Evolutionary conservation across 2,113 vertebrate genomes (phyloP).

Genomic region (Atrichornis clamosus): DNA sequence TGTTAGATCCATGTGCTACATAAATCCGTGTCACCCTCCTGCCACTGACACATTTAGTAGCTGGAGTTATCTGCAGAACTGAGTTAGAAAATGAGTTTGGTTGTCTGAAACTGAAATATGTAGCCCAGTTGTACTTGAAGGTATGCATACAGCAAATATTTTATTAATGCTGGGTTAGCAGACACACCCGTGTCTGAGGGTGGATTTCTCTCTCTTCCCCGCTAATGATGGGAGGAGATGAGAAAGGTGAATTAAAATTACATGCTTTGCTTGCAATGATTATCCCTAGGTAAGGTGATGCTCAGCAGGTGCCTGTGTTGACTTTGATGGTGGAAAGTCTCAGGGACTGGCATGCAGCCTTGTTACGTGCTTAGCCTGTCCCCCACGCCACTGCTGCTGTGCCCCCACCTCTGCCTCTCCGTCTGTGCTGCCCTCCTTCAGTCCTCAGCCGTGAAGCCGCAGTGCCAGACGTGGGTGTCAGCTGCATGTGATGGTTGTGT

Average conservation of each 20-base stretch:
- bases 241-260: not conserved
- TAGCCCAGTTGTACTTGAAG: not conserved
- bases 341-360: rapidly evolving
- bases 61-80: not conserved
- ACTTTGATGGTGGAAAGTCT: not conserved
- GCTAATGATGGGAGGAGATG: not conserved
- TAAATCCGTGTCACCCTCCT: not conserved
- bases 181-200: not conserved
- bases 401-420: not conserved
- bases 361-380: not conserved
- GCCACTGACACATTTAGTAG: not conserved
- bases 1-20: not conserved
- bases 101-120: not conserved
- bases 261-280: not conserved
- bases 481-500: not conserved
- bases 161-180: not conserved
- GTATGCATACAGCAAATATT: not conserved
- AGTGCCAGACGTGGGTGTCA: rapidly evolving
- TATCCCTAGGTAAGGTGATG: not conserved
- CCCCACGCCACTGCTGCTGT: rapidly evolving
- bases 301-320: not conserved
- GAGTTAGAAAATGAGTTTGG: not conserved
- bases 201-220: not conserved
- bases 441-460: not conserved
- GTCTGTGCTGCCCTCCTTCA: not conserved